Evolutionary conservation across 2,113 vertebrate species (phyloP), one percentile per base, ranked within the genome.

Genomic region (Prunella fulvescens): DNA sequence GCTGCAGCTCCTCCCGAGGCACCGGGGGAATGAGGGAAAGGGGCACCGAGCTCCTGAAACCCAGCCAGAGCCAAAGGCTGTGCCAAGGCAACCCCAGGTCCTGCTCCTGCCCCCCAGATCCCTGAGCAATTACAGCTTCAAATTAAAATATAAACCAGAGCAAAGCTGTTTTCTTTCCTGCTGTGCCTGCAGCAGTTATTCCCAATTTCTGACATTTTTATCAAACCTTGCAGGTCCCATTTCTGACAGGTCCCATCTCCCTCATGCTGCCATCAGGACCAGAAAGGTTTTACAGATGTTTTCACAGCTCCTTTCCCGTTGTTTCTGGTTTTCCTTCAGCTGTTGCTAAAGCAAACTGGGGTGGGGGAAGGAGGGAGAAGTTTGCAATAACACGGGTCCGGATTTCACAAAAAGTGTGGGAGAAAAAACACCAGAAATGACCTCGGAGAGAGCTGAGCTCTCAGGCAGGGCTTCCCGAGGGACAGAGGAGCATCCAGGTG

Each of bases 401-500:
- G 79, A 93, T 95, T 93, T 87, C 94, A 94, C 85, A 89, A 77
- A 93, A 73, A 81, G 15, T 78, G 90, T 93, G 81, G 85, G 70
- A 14, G 42, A 31, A 70, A 82, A 83, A 42, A 58, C 0, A 54
- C 33, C 54, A 65, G 39, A 35, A 91, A 60, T 1, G 20, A 47
- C 18, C 3, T 42, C 37, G 5, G 57, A 19, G 76, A 29, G 39
- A 67, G 35, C 50, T 39, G 84, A 24, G 42, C 35, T 48, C 4
- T 17, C 60, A 16, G 86, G 25, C 42, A 18, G 35, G 39, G 76
- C 42, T 20, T 45, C 42, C 57, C 0, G 0, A 62, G 80, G 62
- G 18, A n/a, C 12, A 54, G 28, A 62, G 47, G 12, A 80, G 20
- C 42, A 47, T 13, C 82, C 73, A 0, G 0, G 7, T 10, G 79